phyloP scores from a whole-genome alignment of 2,797 vertebrate genomes.

The Pitangus sulphuratus region DNA sequence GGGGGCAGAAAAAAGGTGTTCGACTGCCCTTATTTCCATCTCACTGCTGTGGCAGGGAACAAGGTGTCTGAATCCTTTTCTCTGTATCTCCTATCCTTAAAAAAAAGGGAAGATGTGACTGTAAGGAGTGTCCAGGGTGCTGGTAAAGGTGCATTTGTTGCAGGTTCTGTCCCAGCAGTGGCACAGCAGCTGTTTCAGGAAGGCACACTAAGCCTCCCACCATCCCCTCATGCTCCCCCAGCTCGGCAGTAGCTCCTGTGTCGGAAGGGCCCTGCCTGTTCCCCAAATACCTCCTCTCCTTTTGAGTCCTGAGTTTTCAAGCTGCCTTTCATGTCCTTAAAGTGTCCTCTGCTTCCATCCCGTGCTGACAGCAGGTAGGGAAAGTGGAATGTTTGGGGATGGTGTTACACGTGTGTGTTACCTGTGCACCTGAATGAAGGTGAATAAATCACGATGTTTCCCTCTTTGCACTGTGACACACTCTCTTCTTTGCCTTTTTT shows the following conservation, averaged over 20 bases:
- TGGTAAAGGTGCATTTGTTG: fast-evolving
- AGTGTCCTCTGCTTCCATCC: not conserved
- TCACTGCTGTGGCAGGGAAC: fast-evolving
- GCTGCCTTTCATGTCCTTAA: not conserved
- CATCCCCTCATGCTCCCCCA: not conserved
- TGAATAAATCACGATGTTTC: not conserved
- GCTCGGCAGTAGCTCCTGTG: not conserved
- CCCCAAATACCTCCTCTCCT: not conserved
- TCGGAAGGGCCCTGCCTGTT: not conserved
- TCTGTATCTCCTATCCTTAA: not conserved
- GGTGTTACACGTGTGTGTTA: not conserved
- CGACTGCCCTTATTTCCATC: not conserved
- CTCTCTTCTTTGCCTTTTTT: not conserved
- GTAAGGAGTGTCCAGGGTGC: not conserved
- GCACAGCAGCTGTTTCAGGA: not conserved
- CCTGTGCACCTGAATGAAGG: not conserved
- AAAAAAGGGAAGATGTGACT: not conserved
- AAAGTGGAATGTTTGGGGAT: not conserved
- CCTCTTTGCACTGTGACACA: not conserved
- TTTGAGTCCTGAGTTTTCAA: not conserved
- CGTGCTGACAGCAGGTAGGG: not conserved
- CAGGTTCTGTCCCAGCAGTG: not conserved
- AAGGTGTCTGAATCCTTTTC: not conserved
- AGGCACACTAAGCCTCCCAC: not conserved
- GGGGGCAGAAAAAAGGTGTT: not conserved